A percentile compares a stretch with the other conserved stretches of the same genome.
Conservation (phyloP, 2,113 vertebrate genomes). For the Hyperoodon ampullatus region DNA sequence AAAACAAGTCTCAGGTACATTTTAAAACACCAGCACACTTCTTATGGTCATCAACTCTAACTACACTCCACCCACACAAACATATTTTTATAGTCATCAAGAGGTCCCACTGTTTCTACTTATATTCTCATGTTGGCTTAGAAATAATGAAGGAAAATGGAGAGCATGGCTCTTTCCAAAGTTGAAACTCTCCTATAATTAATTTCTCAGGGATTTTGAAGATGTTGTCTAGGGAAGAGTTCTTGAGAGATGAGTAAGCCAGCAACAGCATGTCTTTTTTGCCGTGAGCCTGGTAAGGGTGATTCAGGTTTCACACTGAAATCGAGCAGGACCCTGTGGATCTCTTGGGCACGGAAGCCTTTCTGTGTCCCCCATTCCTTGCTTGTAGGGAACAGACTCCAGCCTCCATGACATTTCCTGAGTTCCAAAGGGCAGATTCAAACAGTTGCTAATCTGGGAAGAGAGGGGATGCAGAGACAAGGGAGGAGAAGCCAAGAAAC, state of each 20-base stretch:
- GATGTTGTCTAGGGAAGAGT: not conserved
- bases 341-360: not conserved
- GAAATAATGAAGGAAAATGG: constrained; percentile 7
- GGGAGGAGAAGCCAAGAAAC: not conserved
- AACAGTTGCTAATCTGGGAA: not conserved
- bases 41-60: not conserved
- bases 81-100: not conserved
- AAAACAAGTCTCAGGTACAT: not conserved
- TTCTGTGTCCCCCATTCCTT: not conserved
- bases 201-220: not conserved
- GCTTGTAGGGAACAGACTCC: not conserved
- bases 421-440: not conserved
- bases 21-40: not conserved
- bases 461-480: not conserved
- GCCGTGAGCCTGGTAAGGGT: not conserved
- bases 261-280: not conserved
- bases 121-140: constrained; percentile 25
- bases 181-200: not conserved
- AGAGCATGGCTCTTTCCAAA: not conserved
- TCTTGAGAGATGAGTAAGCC: not conserved
- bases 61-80: not conserved
- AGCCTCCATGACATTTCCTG: not conserved
- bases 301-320: not conserved
- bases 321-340: not conserved
- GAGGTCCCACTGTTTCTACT: not conserved